phyloP scores from a whole-genome alignment of 2,888 invertebrate species.

The Epicampocera succincta region DNA sequence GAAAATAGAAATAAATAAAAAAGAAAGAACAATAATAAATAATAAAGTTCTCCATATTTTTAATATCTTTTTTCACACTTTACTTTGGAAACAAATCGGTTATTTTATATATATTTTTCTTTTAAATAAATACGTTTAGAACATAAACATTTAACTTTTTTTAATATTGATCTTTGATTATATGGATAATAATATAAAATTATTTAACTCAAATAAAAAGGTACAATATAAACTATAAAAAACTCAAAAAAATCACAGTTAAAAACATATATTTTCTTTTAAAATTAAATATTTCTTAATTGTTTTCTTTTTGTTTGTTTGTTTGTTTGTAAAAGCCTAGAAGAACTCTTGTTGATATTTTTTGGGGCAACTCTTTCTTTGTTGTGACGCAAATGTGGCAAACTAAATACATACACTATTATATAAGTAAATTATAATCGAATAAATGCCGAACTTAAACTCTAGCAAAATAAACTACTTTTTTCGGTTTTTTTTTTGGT shows the following conservation, averaged over 20 bases:
- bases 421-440: neutral
- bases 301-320: conserved; percentile 32
- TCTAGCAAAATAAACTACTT: conserved; percentile 29
- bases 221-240: conserved; percentile 57
- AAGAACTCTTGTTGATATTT: conserved; percentile 80
- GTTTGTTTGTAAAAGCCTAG: conserved; percentile 82
- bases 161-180: conserved; percentile 48
- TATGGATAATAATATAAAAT: conserved; percentile 50
- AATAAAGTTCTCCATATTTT: conserved; percentile 72
- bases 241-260: conserved; percentile 48
- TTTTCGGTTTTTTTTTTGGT: no score
- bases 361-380: conserved; percentile 78
- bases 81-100: conserved; percentile 52
- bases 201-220: conserved; percentile 56
- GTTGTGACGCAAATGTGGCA: conserved; percentile 12
- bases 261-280: conserved; percentile 39
- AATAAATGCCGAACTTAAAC: conserved; percentile 1
- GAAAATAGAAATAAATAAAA: conserved; percentile 79
- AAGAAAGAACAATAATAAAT: conserved; percentile 77
- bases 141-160: conserved; percentile 57
- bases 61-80: conserved; percentile 61
- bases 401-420: conserved; percentile 35
- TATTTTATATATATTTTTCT: conserved; percentile 54
- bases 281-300: conserved; percentile 37
- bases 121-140: conserved; percentile 54